Evolutionary conservation across 2,888 invertebrate species (phyloP).

Genomic region (Acleris cristana): DNA sequence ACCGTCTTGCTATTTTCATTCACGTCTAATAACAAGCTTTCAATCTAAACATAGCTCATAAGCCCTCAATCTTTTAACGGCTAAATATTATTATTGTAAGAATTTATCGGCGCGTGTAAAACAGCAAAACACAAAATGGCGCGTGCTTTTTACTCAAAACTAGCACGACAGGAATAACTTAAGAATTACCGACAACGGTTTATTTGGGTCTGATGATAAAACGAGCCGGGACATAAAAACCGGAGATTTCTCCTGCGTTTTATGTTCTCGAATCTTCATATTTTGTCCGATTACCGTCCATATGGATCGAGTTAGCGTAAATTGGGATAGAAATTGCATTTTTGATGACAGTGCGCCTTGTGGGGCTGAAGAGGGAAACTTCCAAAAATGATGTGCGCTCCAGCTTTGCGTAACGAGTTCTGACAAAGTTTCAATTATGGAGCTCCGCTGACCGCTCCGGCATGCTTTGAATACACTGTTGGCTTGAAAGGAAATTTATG

Average conservation of each 20-base stretch:
- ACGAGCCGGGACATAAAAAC: background rate
- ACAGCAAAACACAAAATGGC: conserved; percentile 13
- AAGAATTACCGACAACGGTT: conserved; percentile 1
- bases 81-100: conserved; percentile 5
- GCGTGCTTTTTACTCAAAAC: conserved; percentile 28
- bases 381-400: no score
- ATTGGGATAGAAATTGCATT: background rate
- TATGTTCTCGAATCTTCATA: background rate
- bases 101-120: conserved; percentile 14
- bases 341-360: no score
- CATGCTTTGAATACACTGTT: no score
- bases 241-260: conserved; percentile 3
- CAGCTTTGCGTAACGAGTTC: no score
- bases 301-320: background rate
- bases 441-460: no score
- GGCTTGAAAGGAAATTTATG: no score
- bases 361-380: no score
- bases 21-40: no score
- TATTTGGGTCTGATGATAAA: background rate
- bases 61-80: conserved; percentile 1
- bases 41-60: background rate
- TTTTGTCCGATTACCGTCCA: background rate
- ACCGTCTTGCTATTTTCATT: no score
- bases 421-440: no score
- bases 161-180: conserved; percentile 17